Evolutionary conservation across 1,140 invertebrate species (phyloP).

Genomic region (Panagrolaimus sp.): DNA sequence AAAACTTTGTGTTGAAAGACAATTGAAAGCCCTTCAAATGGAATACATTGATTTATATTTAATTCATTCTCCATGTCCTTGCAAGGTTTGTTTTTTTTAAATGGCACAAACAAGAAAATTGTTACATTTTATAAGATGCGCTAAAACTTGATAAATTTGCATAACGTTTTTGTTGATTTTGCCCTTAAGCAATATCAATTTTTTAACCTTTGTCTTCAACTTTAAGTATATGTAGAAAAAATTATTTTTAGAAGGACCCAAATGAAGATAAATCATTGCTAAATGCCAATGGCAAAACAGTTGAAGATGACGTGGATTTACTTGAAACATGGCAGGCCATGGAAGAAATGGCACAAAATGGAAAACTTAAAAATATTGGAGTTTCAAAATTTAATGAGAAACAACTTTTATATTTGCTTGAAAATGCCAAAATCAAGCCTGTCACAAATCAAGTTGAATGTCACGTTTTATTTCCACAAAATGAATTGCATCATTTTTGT

Average conservation of each 20-base stretch:
- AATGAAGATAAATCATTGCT: no score
- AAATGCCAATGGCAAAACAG: conserved; percentile 59
- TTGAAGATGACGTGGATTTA: conserved; percentile 70
- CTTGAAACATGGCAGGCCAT: conserved; percentile 76
- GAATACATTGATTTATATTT: conserved; percentile 44
- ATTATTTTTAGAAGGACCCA: no score
- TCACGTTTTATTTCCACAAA: conserved; percentile 77
- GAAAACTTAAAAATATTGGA: conserved; percentile 73
- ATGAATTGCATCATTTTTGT: conserved; percentile 71
- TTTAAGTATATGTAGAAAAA: no score
- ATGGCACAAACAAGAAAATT: neutral
- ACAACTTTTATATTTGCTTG: conserved; percentile 72
- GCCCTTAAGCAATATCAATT: no score
- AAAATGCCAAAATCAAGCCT: conserved; percentile 70
- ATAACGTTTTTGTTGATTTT: no score
- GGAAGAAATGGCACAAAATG: conserved; percentile 75
- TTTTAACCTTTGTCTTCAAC: no score
- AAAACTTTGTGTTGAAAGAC: conserved; percentile 49
- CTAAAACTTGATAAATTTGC: no score
- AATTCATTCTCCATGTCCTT: conserved; percentile 27
- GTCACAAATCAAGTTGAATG: conserved; percentile 77
- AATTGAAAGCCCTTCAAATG: conserved; percentile 55
- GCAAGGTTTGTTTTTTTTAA: conserved; percentile 15
- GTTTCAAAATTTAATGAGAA: conserved; percentile 81
- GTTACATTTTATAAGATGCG: no score